These are phyloP conservation scores for Acronicta aceris DNA, from an alignment of 2,888 invertebrate species.

Conservation along the genomic window DNA sequence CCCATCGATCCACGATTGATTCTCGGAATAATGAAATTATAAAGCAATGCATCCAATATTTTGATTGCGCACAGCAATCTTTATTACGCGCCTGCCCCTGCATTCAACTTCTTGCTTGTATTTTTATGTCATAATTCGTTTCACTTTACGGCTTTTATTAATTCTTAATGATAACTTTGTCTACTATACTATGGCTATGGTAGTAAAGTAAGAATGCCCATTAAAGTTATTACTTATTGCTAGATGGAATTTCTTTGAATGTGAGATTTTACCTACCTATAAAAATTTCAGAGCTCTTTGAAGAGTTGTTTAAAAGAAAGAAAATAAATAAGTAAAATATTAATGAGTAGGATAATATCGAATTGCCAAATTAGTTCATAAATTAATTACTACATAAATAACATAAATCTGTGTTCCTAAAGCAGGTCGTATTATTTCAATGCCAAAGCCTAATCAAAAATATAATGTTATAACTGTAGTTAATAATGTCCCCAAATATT, in stretches of 20 bases:
- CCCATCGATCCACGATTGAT: conserved; percentile 73
- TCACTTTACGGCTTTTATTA: conserved; percentile 46
- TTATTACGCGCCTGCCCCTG: conserved; percentile 51
- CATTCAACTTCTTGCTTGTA: conserved; percentile 35
- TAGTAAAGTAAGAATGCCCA: conserved; percentile 19
- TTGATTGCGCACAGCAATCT: conserved; percentile 63
- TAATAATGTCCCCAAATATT: conserved; percentile 37
- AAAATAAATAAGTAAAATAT: too few relatives aligned
- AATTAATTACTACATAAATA: too few relatives aligned
- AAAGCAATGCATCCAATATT: conserved; percentile 66
- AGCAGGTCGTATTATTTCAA: not conserved
- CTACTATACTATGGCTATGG: conserved; percentile 21
- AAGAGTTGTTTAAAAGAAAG: too few relatives aligned
- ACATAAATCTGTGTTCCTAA: too few relatives aligned
- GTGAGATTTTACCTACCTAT: not conserved
- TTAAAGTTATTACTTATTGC: conserved; percentile 11
- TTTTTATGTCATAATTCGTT: conserved; percentile 48
- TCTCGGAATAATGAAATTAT: conserved; percentile 78
- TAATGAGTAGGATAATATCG: too few relatives aligned
- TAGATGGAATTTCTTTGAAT: conserved; percentile 1
- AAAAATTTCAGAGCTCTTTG: not conserved
- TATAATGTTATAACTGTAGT: conserved; percentile 26
- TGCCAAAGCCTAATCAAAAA: conserved; percentile 29
- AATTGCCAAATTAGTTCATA: too few relatives aligned
- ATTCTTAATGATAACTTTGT: conserved; percentile 46